These are phyloP conservation scores for Nettapus auritus DNA, from an alignment of 2,113 vertebrate species.

Conservation along the genomic window DNA sequence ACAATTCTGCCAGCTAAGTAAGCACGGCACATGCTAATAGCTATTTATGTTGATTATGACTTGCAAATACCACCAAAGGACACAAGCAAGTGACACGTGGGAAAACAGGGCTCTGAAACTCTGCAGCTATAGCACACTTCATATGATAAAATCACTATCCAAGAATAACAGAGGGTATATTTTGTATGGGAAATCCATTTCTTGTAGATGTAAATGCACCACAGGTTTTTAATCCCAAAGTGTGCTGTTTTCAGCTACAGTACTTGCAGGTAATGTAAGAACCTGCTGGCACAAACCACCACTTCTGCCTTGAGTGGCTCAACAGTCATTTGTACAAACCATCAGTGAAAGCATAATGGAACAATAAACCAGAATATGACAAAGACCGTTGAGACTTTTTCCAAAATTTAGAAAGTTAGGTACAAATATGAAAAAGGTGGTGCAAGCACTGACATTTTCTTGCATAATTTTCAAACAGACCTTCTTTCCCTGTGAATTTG, in stretches of 20 bases:
- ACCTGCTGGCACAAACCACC: background rate
- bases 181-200: background rate
- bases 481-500: background rate
- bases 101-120: background rate
- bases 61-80: background rate
- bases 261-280: background rate
- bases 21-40: background rate
- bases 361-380: background rate
- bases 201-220: background rate
- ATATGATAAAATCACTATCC: background rate
- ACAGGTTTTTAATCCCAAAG: background rate
- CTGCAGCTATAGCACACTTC: background rate
- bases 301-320: background rate
- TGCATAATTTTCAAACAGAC: background rate
- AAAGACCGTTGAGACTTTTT: background rate
- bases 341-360: background rate
- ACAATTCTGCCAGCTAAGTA: background rate
- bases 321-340: background rate
- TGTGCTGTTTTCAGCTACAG: rapidly evolving
- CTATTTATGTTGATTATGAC: background rate
- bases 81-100: background rate
- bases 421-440: background rate
- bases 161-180: background rate
- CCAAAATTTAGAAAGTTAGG: background rate
- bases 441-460: background rate